A percentile compares a stretch with the other conserved stretches of the same genome.
Conservation (phyloP, 2,888 invertebrate species). For the Athalia rosae region DNA sequence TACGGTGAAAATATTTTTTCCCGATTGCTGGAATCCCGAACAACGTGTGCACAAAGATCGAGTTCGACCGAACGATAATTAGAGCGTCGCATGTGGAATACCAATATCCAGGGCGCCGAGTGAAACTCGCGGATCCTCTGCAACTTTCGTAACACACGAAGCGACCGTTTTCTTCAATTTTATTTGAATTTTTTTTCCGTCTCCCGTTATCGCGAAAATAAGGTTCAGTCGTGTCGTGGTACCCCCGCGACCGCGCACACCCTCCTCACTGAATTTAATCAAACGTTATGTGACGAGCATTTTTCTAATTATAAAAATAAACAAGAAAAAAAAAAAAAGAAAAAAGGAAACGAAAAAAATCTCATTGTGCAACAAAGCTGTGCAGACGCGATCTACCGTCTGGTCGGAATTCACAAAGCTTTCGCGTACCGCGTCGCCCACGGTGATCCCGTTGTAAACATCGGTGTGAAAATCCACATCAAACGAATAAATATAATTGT, state of each 20-base stretch:
- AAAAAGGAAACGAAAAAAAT: background rate
- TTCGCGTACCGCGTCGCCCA: background rate
- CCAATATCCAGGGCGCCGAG: background rate
- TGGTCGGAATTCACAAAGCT: background rate
- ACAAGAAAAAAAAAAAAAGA: too few relatives aligned
- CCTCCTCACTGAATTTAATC: too few relatives aligned
- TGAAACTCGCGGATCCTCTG: background rate
- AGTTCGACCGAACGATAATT: background rate
- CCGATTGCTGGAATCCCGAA: background rate
- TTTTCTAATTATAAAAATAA: too few relatives aligned
- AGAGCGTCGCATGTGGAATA: conserved; percentile 8
- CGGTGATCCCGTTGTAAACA: conserved; percentile 12
- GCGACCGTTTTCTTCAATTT: too few relatives aligned
- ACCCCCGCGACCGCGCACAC: too few relatives aligned
- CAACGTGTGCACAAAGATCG: background rate
- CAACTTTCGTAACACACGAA: background rate
- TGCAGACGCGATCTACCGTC: background rate
- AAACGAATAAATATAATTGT: too few relatives aligned
- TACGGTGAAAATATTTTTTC: background rate
- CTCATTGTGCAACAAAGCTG: background rate
- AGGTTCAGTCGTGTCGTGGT: too few relatives aligned
- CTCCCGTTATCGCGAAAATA: too few relatives aligned
- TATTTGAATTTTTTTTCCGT: too few relatives aligned
- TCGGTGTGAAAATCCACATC: background rate
- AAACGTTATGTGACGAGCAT: too few relatives aligned